Evolutionary conservation across 2,113 vertebrate genomes (phyloP).

Genomic region (Poeciliopsis occidentalis): DNA sequence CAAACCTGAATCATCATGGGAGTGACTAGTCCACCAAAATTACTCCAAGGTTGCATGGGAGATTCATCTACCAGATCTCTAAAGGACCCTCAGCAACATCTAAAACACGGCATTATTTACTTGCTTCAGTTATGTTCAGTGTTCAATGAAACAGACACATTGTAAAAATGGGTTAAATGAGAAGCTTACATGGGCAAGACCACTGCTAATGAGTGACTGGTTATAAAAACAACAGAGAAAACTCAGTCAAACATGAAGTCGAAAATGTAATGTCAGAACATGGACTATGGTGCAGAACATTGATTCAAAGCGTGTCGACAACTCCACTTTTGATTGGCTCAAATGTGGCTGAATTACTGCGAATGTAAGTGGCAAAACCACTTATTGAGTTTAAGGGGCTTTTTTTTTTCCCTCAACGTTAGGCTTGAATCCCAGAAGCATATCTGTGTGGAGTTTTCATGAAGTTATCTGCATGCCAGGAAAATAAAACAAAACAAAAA

Average conservation of each 20-base stretch:
- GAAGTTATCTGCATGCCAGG: slow-evolving; percentile 24
- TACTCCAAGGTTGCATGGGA: not conserved
- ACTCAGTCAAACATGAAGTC: not conserved
- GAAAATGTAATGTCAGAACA: not conserved
- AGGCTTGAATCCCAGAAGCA: not conserved
- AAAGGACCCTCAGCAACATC: no score
- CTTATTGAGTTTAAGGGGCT: not conserved
- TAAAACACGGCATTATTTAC: not conserved
- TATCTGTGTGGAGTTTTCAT: not conserved
- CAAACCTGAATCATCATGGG: not conserved
- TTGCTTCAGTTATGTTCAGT: not conserved
- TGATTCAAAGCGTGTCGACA: not conserved
- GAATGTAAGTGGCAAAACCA: not conserved
- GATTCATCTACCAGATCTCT: not conserved
- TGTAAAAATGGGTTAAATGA: not conserved
- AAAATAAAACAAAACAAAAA: slow-evolving; percentile 10
- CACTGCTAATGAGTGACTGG: no score
- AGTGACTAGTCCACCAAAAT: not conserved
- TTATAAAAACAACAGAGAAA: not conserved
- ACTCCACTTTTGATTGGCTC: not conserved
- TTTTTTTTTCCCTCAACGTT: not conserved
- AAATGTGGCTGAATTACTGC: not conserved
- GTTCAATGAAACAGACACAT: not conserved
- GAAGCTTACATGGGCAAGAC: no score
- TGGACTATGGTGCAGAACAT: not conserved